A percentile compares a stretch with the other conserved stretches of the same genome.
Evolutionary conservation across 2,797 vertebrate genomes (phyloP).

Genomic region (Channa striata): DNA sequence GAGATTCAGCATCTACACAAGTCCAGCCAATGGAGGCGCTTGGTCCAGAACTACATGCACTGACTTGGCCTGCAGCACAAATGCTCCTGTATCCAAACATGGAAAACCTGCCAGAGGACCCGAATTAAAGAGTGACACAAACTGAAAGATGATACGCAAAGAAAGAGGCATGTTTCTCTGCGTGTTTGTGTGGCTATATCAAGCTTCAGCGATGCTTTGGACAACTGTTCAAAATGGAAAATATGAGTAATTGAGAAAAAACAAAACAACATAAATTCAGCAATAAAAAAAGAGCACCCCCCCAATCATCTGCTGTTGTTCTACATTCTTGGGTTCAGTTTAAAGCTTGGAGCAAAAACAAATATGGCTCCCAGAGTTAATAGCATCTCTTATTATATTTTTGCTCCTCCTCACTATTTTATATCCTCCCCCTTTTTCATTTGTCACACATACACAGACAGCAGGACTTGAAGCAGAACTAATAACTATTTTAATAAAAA

Average conservation of each 20-base stretch:
- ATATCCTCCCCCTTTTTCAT: conserved; percentile 18
- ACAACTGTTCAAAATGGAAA: conserved; percentile 79
- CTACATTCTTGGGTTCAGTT: conserved; percentile 59
- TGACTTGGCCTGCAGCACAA: conserved; percentile 25
- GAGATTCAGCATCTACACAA: conserved; percentile 8
- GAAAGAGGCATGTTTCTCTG: conserved; percentile 39
- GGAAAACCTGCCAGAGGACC: conserved; percentile 32
- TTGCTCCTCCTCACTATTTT: conserved; percentile 8
- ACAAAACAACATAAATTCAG: conserved; percentile 56
- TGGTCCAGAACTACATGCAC: conserved; percentile 8
- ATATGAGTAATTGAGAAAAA: conserved; percentile 72
- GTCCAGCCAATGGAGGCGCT: conserved; percentile 42
- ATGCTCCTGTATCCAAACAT: conserved; percentile 44
- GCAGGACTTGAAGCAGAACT: neutral
- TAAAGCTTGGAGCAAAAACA: conserved; percentile 64
- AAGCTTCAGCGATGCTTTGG: conserved; percentile 72
- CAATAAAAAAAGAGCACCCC: conserved; percentile 52
- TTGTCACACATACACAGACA: neutral
- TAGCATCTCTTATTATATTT: conserved; percentile 37
- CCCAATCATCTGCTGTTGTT: conserved; percentile 39
- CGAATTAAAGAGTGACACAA: conserved; percentile 32
- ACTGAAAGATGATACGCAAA: conserved; percentile 39
- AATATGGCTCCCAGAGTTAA: conserved; percentile 60
- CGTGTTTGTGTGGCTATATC: conserved; percentile 62
- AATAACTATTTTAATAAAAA: neutral